Base-by-base conservation (phyloP, 2,888 invertebrate genomes). In the Sphecodes monilicornis region DNA sequence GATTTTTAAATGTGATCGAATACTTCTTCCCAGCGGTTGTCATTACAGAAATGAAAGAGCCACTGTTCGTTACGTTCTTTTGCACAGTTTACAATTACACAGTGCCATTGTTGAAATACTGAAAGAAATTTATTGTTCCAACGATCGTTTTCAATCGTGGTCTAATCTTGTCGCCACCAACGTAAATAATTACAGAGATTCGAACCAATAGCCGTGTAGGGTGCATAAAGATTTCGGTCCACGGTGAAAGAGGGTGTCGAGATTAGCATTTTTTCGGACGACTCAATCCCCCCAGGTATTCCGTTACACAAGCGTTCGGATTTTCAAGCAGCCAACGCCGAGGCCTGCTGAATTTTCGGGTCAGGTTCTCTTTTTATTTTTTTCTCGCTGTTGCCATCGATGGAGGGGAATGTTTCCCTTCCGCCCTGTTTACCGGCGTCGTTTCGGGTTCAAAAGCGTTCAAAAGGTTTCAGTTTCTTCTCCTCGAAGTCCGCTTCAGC, bases 401-500 rank as follows among this genome's bases (percentile, higher is more conserved):
- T 29, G 41, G 70, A 46, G 29, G 46, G 16, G 43, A 3, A 22
- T 39, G n/a, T 64, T 32, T 39, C 13, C 13, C 69, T 26, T 36
- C 29, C n/a, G 43, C 29, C 70, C 29, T 32, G 70, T 70, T 70
- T 70, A 29, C 70, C 41, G 41, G 70, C 46, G 29, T 70, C 70
- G 70, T 64, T 64, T 74, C 64, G 22, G n/a, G 22, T n/a, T 64
- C 29, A 13, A 72, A 76, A 50, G 71, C 74, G 41, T 68, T 57
- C 68, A 54, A 69, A 83, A 54, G 77, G 80, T 75, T 71, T 60
- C 74, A 78, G 57, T 32, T 69, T 75, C 60, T 74, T 74, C 68
- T 22, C 39, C 26, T 6, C 39, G 18, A n/a, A 57, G 57, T 57
- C 57, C 26, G 57, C n/a, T 26, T 26, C 26, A n/a, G 13, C 57